Evolutionary conservation across 2,888 invertebrate genomes (phyloP), one percentile per base, ranked within the genome.

Genomic region (Margaritifera margaritifera): DNA sequence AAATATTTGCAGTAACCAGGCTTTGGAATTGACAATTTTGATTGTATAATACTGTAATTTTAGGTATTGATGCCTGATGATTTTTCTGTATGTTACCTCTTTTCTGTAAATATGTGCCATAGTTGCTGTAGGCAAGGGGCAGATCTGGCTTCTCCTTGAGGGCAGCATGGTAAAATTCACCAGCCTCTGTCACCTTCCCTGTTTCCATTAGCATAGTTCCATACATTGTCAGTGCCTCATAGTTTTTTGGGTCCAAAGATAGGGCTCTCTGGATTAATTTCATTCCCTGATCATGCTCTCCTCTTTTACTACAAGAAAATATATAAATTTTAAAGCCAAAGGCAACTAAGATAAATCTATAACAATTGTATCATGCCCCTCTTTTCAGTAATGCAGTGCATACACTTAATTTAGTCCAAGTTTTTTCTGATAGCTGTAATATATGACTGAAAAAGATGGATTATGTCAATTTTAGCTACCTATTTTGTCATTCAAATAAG

Each of bases 231-330:
- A 82, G 67, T 6, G 78, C 82, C 6, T 82, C 81, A 0, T 75
- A 53, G 68, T 83, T 76, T 27, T 68, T 60, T 0, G 75, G 71
- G 55, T 84, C 80, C 15, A 80, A 61, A n/a, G 70, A 60, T 27
- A 85, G 66, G 3, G 84, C 84, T 87, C 93, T 93, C 80, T 93
- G 92, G 90, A 96, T 95, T 90, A 95, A 94, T 79, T 92, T 91
- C 79, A 94, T 93, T 54, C 95, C 95, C 74, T 92, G 91, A 80
- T 94, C 93, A 72, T 93, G 93, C 82, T 94, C 92, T 60, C 94
- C 94, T 60, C 93, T 92, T 53, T 79, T 72, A 68, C 83, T 83
- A 56, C 42, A 42, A 42, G 11, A 3, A 15, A 6, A 31, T 3
- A 15, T 42, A 15, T 15, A 42, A 2, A 42, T 42, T 42, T 42